These are phyloP conservation scores for Piaya cayana DNA, from an alignment of 2,113 vertebrate genomes.

Conservation along the genomic window DNA sequence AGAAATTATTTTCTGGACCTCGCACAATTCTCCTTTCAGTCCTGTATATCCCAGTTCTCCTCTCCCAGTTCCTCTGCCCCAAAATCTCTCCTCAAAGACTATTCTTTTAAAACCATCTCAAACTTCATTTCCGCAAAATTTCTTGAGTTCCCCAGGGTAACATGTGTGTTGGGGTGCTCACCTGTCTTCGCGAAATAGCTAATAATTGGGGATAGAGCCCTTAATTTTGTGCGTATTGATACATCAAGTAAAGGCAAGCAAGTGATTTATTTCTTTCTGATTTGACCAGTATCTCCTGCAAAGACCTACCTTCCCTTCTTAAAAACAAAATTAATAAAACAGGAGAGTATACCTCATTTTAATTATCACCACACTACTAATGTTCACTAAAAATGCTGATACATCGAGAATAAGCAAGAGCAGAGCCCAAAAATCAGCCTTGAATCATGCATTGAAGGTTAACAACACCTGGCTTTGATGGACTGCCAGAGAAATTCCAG, in stretches of 20 bases:
- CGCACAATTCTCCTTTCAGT: not conserved
- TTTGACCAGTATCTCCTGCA: not conserved
- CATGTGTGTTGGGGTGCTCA: not conserved
- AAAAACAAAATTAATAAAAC: not conserved
- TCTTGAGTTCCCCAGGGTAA: not conserved
- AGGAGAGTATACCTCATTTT: not conserved
- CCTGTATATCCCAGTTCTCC: not conserved
- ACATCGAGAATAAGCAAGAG: not conserved
- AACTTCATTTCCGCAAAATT: not conserved
- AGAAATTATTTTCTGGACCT: not conserved
- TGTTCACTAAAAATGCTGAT: not conserved
- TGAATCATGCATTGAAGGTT: not conserved
- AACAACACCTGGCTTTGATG: constrained; percentile 7
- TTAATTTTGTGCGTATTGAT: not conserved
- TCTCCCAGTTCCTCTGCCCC: not conserved
- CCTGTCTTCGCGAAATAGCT: not conserved
- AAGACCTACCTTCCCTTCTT: not conserved
- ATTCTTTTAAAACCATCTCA: not conserved
- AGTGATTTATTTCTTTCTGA: not conserved
- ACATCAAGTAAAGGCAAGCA: not conserved
- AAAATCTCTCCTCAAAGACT: not conserved
- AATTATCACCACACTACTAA: not conserved
- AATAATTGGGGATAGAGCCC: not conserved
- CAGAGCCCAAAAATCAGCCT: not conserved
- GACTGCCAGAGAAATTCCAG: not conserved